Base-by-base conservation (phyloP, 2,797 vertebrate genomes). In the Protosalanx chinensis region DNA sequence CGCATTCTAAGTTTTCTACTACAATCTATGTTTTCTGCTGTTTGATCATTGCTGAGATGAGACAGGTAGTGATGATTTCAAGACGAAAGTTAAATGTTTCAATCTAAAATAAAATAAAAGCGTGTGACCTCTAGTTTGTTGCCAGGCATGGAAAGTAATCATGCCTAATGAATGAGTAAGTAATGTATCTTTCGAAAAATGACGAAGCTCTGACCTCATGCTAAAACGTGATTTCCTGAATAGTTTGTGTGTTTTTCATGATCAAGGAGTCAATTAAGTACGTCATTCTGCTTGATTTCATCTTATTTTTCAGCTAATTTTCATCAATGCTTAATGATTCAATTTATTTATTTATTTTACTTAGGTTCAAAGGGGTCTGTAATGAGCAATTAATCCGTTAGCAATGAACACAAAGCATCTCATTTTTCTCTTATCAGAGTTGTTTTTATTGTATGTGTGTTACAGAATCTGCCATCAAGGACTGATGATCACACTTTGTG, bases 121-220 rank as follows among this genome's bases (percentile, higher is more conserved):
- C 41, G 64, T 0, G 6, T 15, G 33, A 72, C 41, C 63, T 4
- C 30, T 84, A 78, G 63, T 15, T 81, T 83, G 78, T 79, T 81
- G 82, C 76, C 70, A 81, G 76, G 76, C 76, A 79, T 80, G 82
- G 73, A 37, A 74, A 76, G 79, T 83, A 75, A 86, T 87, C 80
- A 64, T 78, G 76, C 53, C 51, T 29, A 67, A 2, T 33, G 3
- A 46, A 46, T 66, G 10, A 0, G 53, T 79, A 79, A 82, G 78
- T 80, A 66, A 81, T 86, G 82, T 79, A 64, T 84, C 83, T 80
- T 85, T 81, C 75, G 66, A 67, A 63, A 64, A 81, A 74, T 70
- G 12, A 20, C 41, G 23, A 23, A 12, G n/a, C 41, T 66, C 23
- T 29, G 73, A 70, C 73, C 63, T 16, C 27, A 71, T 67, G 78